Evolutionary conservation across 2,888 invertebrate genomes (phyloP), one percentile per base, ranked within the genome.

Genomic region (Polymixis flavicincta): DNA sequence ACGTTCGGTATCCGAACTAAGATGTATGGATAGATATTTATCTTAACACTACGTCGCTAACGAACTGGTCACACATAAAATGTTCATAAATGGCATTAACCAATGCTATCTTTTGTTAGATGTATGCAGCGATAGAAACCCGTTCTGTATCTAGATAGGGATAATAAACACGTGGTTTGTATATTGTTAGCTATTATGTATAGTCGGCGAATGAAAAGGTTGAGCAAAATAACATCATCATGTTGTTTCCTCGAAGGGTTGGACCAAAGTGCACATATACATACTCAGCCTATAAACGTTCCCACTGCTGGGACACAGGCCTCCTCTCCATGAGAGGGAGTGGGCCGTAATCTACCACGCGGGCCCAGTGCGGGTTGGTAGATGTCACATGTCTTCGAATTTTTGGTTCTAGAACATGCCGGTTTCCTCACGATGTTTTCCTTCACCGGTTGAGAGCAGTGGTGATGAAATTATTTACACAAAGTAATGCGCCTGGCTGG

Each of bases 41-140:
- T 90, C 89, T 86, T 60, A 75, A 81, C 79, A 83, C 86, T 79
- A 78, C 83, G 83, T 85, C 57, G 88, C 88, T 90, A 90, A 90
- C 89, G 90, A 90, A 90, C 90, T 84, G 86, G 89, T 89, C 87
- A 87, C 77, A 89, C 84, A 82, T 88, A 85, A 83, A 85, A 86
- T 88, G 87, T 83, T 86, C 89, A 87, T 88, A 88, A 87, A 87
- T 84, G 85, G 89, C 75, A 87, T 87, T 87, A 87, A 83, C 75
- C 80, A 87, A 87, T 82, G 85, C 79, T 85, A 86, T 88, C 87
- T 89, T 86, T 88, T 88, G 89, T 85, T 86, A 88, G 88, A 88
- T 89, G 81, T 79, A 84, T 77, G 77, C 84, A 81, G 72, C 78
- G 88, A 87, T 88, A 86, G 72, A 71, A 77, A 80, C 82, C 84